Base-by-base conservation (phyloP, 2,888 invertebrate species). In the Cylindroiulus punctatus region DNA sequence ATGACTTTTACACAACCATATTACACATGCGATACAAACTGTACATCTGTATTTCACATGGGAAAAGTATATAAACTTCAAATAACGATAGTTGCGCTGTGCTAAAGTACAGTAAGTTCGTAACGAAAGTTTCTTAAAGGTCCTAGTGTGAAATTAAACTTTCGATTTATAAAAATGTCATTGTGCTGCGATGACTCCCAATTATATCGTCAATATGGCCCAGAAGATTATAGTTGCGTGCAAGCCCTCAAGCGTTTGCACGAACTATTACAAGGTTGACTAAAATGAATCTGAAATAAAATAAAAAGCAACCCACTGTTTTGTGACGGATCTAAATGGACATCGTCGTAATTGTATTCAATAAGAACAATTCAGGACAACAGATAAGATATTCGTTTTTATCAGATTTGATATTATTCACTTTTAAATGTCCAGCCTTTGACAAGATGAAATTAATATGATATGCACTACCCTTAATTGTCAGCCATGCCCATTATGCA, bases 391-490 rank as follows among this genome's bases (percentile, higher is more conserved):
- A 26, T 30, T 76, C 0, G n/a, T 4, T 47, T 47, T 47, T 47
- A 1, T 76, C 10, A 76, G 30, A 4, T 76, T 14, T 14, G 30
- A 30, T 76, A 76, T 26, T 76, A 76, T 76, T 76, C 76, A 76
- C 76, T 76, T 76, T 76, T 76, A 30, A 30, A 76, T 76, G 26
- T 30, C 14, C 30, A 76, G 26, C 30, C 76, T 76, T 8, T 7
- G 14, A 30, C 14, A 26, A 76, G 76, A 76, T 76, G 76, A 30
- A 76, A 30, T 26, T 65, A n/a, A 65, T 12, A 76, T 30, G 76
- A 30, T 76, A 76, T 76, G 76, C n/a, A n/a, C n/a, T n/a, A n/a
- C 26, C 26, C n/a, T 76, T 76, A 76, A 76, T 76, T 76, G 26
- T 8, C n/a, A n/a, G n/a, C n/a, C 30, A 30, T 76, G 14, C 14